These are phyloP conservation scores for Scatophagus argus DNA, from an alignment of 2,113 vertebrate genomes.

Conservation along the genomic window DNA sequence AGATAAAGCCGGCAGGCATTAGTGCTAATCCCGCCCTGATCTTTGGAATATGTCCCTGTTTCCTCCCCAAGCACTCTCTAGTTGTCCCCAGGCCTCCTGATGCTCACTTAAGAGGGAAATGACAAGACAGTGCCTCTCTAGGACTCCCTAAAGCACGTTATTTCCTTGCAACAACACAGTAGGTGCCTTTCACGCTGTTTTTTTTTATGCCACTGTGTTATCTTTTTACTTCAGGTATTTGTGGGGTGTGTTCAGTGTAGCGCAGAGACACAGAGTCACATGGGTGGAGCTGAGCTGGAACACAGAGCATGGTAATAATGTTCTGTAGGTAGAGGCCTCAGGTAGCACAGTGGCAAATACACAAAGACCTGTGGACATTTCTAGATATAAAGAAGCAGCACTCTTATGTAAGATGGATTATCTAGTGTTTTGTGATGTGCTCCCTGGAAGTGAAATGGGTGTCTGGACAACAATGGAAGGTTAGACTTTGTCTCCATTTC, in stretches of 20 bases:
- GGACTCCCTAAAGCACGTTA: slow-evolving; percentile 60
- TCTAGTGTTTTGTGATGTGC: slow-evolving; percentile 50
- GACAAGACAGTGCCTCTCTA: slow-evolving; percentile 60
- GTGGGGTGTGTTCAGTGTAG: slow-evolving; percentile 62
- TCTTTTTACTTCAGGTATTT: slow-evolving; percentile 64
- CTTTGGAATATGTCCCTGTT: slow-evolving; percentile 84
- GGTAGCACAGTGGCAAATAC: slow-evolving; percentile 32
- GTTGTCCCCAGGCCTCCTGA: slow-evolving; percentile 71
- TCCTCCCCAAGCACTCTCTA: slow-evolving; percentile 72
- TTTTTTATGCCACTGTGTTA: slow-evolving; percentile 59
- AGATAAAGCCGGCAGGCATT: slow-evolving; percentile 84
- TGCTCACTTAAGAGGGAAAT: slow-evolving; percentile 69
- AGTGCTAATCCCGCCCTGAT: slow-evolving; percentile 85
- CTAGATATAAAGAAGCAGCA: slow-evolving; percentile 44
- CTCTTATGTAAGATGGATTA: slow-evolving; percentile 62
- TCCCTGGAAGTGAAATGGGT: slow-evolving; percentile 44
- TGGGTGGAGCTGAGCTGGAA: slow-evolving; percentile 53
- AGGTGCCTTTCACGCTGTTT: slow-evolving; percentile 69
- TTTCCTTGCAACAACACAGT: slow-evolving; percentile 70
- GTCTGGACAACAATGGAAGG: slow-evolving; percentile 48
- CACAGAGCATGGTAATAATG: slow-evolving; percentile 25
- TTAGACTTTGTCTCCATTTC: slow-evolving; percentile 61
- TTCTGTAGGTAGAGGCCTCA: slow-evolving; percentile 46
- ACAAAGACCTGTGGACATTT: slow-evolving; percentile 26
- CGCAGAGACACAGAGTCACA: slow-evolving; percentile 44